These are phyloP conservation scores for Pterois miles DNA, from an alignment of 2,797 vertebrate species.

Conservation along the genomic window DNA sequence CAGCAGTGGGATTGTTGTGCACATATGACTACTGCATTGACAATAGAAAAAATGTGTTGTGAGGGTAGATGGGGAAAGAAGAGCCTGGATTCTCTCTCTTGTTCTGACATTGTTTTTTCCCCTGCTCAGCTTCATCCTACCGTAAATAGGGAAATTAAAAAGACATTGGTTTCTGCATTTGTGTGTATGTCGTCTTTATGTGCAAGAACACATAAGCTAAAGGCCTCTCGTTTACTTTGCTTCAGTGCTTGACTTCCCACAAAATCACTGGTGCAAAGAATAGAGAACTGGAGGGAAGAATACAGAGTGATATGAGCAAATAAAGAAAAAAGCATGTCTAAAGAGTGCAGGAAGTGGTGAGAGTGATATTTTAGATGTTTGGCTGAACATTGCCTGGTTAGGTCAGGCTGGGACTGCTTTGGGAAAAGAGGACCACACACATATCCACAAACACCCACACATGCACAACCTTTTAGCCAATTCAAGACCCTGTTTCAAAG, in stretches of 20 bases:
- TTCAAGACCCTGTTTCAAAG: constrained; percentile 31
- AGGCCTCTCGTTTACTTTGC: constrained; percentile 28
- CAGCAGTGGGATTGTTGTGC: not conserved
- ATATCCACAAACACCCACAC: constrained; percentile 39
- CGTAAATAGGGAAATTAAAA: constrained; percentile 27
- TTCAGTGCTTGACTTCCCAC: constrained; percentile 21
- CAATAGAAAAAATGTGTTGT: constrained; percentile 24
- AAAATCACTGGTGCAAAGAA: constrained; percentile 17
- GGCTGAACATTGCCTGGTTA: constrained; percentile 58
- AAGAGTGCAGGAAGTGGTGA: constrained; percentile 60
- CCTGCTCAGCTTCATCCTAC: not conserved
- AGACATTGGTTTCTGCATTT: not conserved
- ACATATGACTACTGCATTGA: not conserved
- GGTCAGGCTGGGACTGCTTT: constrained; percentile 54
- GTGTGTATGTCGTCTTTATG: not conserved
- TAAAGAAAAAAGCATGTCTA: not conserved
- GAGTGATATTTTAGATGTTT: constrained; percentile 65
- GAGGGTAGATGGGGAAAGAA: not conserved
- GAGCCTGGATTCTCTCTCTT: not conserved
- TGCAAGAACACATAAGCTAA: constrained; percentile 5
- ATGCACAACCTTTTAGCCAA: constrained; percentile 45
- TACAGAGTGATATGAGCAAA: constrained; percentile 3
- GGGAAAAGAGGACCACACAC: constrained; percentile 65
- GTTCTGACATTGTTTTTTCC: not conserved
- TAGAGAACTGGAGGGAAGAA: constrained; percentile 3